Evolutionary conservation across 2,888 invertebrate genomes (phyloP), one percentile per base, ranked within the genome.

Genomic region (Lasius platythorax): DNA sequence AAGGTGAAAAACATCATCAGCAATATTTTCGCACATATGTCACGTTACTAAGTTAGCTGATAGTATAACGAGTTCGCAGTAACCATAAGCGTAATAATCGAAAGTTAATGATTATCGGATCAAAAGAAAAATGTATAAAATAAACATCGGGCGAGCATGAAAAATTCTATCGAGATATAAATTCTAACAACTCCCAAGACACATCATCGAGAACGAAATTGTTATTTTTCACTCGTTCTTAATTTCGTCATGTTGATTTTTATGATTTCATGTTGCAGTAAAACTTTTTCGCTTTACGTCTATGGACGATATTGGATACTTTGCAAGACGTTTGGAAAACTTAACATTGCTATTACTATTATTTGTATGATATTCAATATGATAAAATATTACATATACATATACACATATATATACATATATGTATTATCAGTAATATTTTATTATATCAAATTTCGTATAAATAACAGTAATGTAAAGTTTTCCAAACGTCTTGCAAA

Each of bases 1-100:
- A 81, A 81, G 58, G 12, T 23, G 61, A 73, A 40, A 43, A 73
- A 73, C 61, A 73, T 43, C 40, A 74, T 81, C 79, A 81, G 79
- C 79, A 56, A 74, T 81, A 81, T 61, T 81, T 81, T 73, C 46
- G 50, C 75, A 46, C 74, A 46, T 74, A 73, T 81, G 79, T 81
- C 79, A 81, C 46, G 74, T 61, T 40, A 46, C 58, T 9, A 46
- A 74, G 61, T 73, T 73, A 46, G 46, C 75, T 46, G 46, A 33
- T 81, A 79, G 46, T 63, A 37, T 56, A 53, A 78, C 33, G 61
- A 81, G 46, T 61, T 30, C 74, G 61, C 43, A 12, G 30, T 30
- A 73, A 79, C 23, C 56, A 37, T 37, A 40, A 58, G 58, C 23
- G 15, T 79, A 46, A 46, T 73, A 61, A 74, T 46, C 56, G n/a